Evolutionary conservation across 2,113 vertebrate genomes (phyloP), one percentile per base, ranked within the genome.

Genomic region (Spermophilus dauricus): DNA sequence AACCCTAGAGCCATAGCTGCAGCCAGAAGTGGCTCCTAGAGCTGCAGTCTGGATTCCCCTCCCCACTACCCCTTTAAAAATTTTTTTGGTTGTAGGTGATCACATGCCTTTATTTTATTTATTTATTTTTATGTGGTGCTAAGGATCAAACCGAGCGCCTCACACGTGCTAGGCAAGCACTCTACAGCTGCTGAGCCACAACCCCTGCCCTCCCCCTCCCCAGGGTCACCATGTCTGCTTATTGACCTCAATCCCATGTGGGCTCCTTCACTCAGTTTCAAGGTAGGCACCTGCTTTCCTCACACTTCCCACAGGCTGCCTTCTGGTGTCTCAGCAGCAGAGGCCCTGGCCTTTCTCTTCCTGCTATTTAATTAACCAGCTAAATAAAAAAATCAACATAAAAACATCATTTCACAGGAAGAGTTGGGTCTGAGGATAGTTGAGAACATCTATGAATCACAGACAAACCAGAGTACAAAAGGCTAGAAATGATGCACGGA

Each of bases 171-270:
- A 51, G 51, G 51, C 51, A 51, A 51, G 51, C 13, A 14, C 51
- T 51, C 51, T 51, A 51, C n/a, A n/a, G n/a, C 13, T 6, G 13
- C 51, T 51, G 51, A 51, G 51, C 51, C 13, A 51, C 51, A 51
- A 51, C 51, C 12, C 51, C 51, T 13, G 51, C 2, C 51, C 51
- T 51, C 1, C 56, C 56, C 4, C 16, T 56, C 56, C 18, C 10
- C 37, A 11, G 22, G 6, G 26, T 42, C 30, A 26, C 51, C 5
- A 0, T 1, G 9, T 26, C 45, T 34, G 53, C 39, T 8, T 12
- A 18, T 32, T 37, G 2, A 51, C n/a, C 76, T 16, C 11, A 5
- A 42, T 1, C 37, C 45, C 37, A 58, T 0, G 0, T 6, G 34
- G 34, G 37, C 4, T 6, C 86, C 39, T 45, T 45, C 45, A 45